Evolutionary conservation across 1,140 invertebrate genomes (phyloP), one percentile per base, ranked within the genome.

Genomic region (Panagrolaimus sp.): DNA sequence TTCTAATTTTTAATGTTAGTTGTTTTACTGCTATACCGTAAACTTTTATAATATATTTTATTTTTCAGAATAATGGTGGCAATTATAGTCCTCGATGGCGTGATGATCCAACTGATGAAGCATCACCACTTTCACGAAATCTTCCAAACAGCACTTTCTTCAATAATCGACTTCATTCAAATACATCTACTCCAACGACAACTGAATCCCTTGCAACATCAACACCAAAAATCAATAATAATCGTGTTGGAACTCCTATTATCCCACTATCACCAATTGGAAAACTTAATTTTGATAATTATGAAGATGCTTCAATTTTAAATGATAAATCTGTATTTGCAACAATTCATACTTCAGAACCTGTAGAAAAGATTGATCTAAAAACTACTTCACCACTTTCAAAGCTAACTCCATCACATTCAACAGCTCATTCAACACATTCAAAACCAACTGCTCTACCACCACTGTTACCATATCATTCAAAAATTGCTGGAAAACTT

Each of bases 51-150:
- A 57, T 23, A 16, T 57, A 57, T 57, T 27, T 8, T 11, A 20
- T 9, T 57, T 57, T 57, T 57, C 27, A 20, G 27, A 27, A 25
- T 16, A 23, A 20, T 27, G 20, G 38, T 46, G 31, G 13, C 13
- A 63, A 70, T 31, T 64, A 44, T 16, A 70, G 68, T 42, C 68
- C 68, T 9, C 14, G 68, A 48, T 70, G 68, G 68, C 65, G 63
- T 42, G 47, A 62, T n/a, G 62, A 70, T 66, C n/a, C 68, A 3
- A 57, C 51, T 8, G 44, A 70, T 65, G 68, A 46, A 14, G 47
- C 65, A 13, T 63, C 31, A 8, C 53, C 53, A n/a, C 43, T 27
- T 11, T 46, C 61, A 14, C 47, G 43, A 42, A 70, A 70, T 5
- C 27, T 42, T 16, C 20, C 38, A 11, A 31, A 67, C 3, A 13